Base-by-base conservation (phyloP, 2,888 invertebrate genomes). In the Acanthosepion esculentum region DNA sequence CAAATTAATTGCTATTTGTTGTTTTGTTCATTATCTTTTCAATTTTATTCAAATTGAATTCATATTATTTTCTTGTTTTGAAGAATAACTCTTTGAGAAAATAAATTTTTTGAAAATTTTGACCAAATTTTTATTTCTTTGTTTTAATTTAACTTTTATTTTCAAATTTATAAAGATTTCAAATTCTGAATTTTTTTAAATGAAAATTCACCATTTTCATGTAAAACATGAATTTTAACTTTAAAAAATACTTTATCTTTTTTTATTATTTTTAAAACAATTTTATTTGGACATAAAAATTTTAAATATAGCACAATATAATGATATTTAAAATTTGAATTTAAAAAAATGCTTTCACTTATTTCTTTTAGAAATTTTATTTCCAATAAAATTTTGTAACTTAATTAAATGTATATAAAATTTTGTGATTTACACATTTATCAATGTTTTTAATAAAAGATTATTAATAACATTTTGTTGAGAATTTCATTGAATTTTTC, bases 61-160 rank as follows among this genome's bases (percentile, higher is more conserved):
- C 92, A 92, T 12, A 92, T 41, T n/a, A 92, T 48, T 92, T 41
- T 78, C 78, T 78, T 78, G 78, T 78, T 78, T 78, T 78, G 78
- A 78, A 78, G 78, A 78, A 78, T n/a, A 78, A 78, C 18, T n/a
- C 78, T n/a, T 78, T 29, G n/a, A 78, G 78, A 78, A 78, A 78
- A 78, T 78, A 78, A 78, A 78, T 78, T n/a, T 78, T 78, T 78
- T n/a, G 7, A 15, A 78, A 78, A 78, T n/a, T 78, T 78, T 78
- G 8, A 8, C 29, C 29, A 8, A n/a, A n/a, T n/a, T 78, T 78
- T 29, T 78, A 12, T 78, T 78, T 29, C 29, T 78, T 78, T 78
- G 12, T 78, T 78, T n/a, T 78, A n/a, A 78, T 78, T 78, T 78
- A 78, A 78, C 29, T 64, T 64, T 64, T 29, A 10, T 64, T 29